Evolutionary conservation across 2,797 vertebrate species (phyloP).

Genomic region (Chiroxiphia lanceolata): DNA sequence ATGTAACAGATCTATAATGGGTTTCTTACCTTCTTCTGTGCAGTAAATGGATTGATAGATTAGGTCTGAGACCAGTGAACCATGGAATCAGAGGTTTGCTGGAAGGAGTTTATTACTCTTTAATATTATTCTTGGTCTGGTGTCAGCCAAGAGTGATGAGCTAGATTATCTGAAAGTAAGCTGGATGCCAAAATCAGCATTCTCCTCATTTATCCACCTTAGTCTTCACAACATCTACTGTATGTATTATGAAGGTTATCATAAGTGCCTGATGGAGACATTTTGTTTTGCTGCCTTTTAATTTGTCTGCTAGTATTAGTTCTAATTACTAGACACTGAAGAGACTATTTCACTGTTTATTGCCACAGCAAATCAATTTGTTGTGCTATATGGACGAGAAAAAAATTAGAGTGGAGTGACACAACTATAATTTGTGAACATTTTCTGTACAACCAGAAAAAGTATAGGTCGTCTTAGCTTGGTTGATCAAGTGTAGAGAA

Average conservation of each 20-base stretch:
- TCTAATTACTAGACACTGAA: constrained; percentile 62
- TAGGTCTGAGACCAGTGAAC: constrained; percentile 74
- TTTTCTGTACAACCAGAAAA: constrained; percentile 43
- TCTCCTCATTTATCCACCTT: constrained; percentile 75
- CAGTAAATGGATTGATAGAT: constrained; percentile 81
- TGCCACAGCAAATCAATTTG: constrained; percentile 57
- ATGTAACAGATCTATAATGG: constrained; percentile 75
- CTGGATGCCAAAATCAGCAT: constrained; percentile 73
- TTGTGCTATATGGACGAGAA: constrained; percentile 42
- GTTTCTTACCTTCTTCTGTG: constrained; percentile 78
- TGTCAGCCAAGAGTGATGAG: constrained; percentile 79
- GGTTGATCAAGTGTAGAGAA: constrained; percentile 50
- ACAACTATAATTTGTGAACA: constrained; percentile 50
- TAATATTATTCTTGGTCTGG: constrained; percentile 79
- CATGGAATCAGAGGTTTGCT: constrained; percentile 73
- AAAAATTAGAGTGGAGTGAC: constrained; percentile 19
- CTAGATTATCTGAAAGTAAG: constrained; percentile 78
- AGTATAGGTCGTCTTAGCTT: constrained; percentile 18
- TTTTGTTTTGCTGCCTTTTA: constrained; percentile 66
- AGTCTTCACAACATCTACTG: constrained; percentile 50
- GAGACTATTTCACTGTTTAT: constrained; percentile 51
- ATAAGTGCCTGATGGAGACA: constrained; percentile 57
- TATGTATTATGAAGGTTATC: constrained; percentile 66
- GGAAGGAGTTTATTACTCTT: constrained; percentile 79
- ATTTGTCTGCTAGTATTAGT: constrained; percentile 63